Base-by-base conservation (phyloP, 1,140 invertebrate species). In the Bombus pyrosoma region DNA sequence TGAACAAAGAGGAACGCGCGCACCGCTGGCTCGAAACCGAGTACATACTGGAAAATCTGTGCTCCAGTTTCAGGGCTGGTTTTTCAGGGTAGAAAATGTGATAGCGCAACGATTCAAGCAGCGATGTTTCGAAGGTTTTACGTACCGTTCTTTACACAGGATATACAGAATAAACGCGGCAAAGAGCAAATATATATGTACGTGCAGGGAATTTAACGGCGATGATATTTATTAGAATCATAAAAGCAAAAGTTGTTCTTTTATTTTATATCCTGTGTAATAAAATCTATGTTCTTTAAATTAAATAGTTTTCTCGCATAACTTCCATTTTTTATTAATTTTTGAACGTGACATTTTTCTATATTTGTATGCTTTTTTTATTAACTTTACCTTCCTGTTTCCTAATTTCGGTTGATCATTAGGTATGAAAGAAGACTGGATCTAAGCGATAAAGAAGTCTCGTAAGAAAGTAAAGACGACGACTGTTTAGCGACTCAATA, bases 41-140 rank as follows among this genome's bases (percentile, higher is more conserved):
- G 28, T 62, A 62, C 59, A 62, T 62, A 10, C 22, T 25, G 43
- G 41, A 87, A 88, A 84, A 64, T 85, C 62, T 37, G 57, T 72
- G 71, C 78, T 76, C 81, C 75, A 79, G 53, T 84, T 79, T 43
- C 53, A 10, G 2, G 3, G 15, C 6, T 8, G n/a, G 22, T 59
- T 69, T 75, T 77, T 41, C n/a, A 59, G 37, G 53, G 10, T 73
- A 73, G 71, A 32, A 62, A 77, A 77, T 62, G 57, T 59, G 37
- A 64, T 37, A 77, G 62, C 18, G 10, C 32, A 10, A 9, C 62
- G 59, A 64, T 62, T 28, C 47, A 22, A 32, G 32, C 74, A 9
- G 53, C 32, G 32, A 57, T 53, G 32, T 76, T 75, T 76, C 74
- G 22, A 76, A 13, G n/a, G 32, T 59, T 76, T 59, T 76, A 53